phyloP scores from a whole-genome alignment of 2,797 vertebrate species.

The Hippopotamyrus pictus region DNA sequence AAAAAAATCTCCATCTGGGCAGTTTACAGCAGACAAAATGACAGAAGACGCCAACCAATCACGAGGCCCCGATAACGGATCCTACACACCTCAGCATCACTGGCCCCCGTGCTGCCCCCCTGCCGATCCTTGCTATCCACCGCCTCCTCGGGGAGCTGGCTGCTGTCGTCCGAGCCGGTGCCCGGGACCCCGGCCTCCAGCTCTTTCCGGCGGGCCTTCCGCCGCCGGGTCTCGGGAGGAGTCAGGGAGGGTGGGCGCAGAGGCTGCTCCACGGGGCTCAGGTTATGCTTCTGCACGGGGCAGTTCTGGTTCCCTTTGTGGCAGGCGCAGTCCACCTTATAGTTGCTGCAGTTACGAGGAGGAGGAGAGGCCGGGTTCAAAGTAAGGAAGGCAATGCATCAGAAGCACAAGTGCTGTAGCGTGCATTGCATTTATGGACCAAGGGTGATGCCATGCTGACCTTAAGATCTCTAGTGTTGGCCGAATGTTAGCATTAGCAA shows the following conservation, averaged over 20 bases:
- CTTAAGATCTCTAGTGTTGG: not conserved
- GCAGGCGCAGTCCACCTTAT: slow-evolving; percentile 98
- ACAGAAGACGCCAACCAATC: not conserved
- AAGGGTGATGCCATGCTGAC: not conserved
- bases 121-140: slow-evolving; percentile 61
- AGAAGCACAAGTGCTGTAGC: not conserved
- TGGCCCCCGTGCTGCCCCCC: slow-evolving; percentile 44
- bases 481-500: not conserved
- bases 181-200: slow-evolving; percentile 67
- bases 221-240: slow-evolving; percentile 79
- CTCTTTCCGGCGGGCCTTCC: slow-evolving; percentile 85
- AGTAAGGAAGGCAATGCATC: not conserved
- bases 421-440: not conserved
- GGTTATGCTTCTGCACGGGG: slow-evolving; percentile 94
- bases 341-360: slow-evolving; percentile 70
- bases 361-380: not conserved
- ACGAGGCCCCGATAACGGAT: not conserved
- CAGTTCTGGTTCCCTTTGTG: slow-evolving; percentile 97
- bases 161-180: slow-evolving; percentile 58
- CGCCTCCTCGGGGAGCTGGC: slow-evolving; percentile 66
- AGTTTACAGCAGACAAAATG: not conserved
- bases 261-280: slow-evolving; percentile 72
- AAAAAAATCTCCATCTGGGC: not conserved
- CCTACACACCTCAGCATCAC: slow-evolving; percentile 75
- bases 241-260: slow-evolving; percentile 65